A percentile compares a stretch with the other conserved stretches of the same genome.
Conservation (phyloP, 2,113 vertebrate genomes). For the Ovibos moschatus region DNA sequence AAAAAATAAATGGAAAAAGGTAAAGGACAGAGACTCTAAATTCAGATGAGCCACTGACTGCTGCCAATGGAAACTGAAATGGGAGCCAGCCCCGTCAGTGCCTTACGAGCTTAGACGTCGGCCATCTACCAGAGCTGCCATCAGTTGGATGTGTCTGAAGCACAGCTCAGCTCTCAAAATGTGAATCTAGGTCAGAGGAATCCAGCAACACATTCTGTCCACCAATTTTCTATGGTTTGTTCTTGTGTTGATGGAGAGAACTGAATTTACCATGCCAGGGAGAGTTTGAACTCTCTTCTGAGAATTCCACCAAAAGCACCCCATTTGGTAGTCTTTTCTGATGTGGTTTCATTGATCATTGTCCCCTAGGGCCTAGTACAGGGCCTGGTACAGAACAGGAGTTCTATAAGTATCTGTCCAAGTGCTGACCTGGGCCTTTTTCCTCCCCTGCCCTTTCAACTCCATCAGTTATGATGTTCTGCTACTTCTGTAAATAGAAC, state of each 20-base stretch:
- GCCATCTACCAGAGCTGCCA: slow-evolving; percentile 12
- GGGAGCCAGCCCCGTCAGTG: slow-evolving; percentile 15
- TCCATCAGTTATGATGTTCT: neutral
- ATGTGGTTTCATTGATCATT: neutral
- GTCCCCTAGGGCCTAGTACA: neutral
- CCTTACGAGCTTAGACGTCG: slow-evolving; percentile 13
- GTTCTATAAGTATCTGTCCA: neutral
- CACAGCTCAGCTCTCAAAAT: slow-evolving; percentile 20
- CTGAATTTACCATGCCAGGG: neutral
- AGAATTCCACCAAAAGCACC: neutral
- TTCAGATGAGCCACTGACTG: neutral
- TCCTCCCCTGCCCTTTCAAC: neutral
- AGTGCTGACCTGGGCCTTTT: neutral
- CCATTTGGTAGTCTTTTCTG: neutral
- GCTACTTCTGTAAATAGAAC: neutral
- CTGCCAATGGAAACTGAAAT: slow-evolving; percentile 62
- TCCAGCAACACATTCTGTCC: neutral
- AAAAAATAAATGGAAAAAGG: neutral
- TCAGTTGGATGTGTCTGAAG: slow-evolving; percentile 6
- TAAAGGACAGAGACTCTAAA: slow-evolving; percentile 24
- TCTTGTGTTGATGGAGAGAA: neutral
- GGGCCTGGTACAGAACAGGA: neutral
- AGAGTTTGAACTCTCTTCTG: neutral
- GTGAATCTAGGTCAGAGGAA: slow-evolving; percentile 46
- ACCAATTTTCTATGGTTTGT: neutral